Percentiles rank a stretch among this genome's conserved stretches.
phyloP scores from a whole-genome alignment of 2,797 vertebrate genomes.

The Chrysocyon brachyurus region DNA sequence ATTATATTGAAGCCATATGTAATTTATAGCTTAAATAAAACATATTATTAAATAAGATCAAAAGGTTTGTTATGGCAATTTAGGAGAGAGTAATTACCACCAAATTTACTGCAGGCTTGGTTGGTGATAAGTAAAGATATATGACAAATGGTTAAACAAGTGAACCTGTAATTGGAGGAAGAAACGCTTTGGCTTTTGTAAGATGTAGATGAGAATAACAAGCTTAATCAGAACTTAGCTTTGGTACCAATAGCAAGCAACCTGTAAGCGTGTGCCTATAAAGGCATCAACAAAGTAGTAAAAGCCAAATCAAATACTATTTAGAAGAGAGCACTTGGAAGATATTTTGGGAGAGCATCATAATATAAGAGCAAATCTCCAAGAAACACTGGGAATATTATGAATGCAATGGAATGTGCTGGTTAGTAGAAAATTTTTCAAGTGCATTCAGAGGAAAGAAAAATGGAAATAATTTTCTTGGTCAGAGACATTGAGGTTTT shows the following conservation, averaged over 20 bases:
- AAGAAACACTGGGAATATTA: constrained; percentile 64
- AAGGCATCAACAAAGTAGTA: constrained; percentile 26
- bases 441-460: constrained; percentile 56
- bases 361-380: constrained; percentile 36
- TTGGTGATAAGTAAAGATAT: constrained; percentile 60
- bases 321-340: constrained; percentile 57
- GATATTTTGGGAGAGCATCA: constrained; percentile 32
- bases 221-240: constrained; percentile 55
- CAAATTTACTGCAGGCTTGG: constrained; percentile 57
- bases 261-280: neutral
- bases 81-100: constrained; percentile 58
- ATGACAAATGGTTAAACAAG: constrained; percentile 54
- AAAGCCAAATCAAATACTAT: constrained; percentile 50
- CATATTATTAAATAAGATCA: constrained; percentile 67
- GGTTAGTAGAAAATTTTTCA: constrained; percentile 49
- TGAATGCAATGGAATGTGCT: constrained; percentile 59
- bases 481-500: constrained; percentile 40
- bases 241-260: constrained; percentile 27
- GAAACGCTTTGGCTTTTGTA: constrained; percentile 4
- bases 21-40: constrained; percentile 65
- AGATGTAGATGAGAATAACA: constrained; percentile 26
- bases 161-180: constrained; percentile 55
- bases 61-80: constrained; percentile 55
- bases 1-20: constrained; percentile 57
- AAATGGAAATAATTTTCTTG: constrained; percentile 48